phyloP scores from a whole-genome alignment of 2,797 vertebrate species.

The Malurus leucopterus region DNA sequence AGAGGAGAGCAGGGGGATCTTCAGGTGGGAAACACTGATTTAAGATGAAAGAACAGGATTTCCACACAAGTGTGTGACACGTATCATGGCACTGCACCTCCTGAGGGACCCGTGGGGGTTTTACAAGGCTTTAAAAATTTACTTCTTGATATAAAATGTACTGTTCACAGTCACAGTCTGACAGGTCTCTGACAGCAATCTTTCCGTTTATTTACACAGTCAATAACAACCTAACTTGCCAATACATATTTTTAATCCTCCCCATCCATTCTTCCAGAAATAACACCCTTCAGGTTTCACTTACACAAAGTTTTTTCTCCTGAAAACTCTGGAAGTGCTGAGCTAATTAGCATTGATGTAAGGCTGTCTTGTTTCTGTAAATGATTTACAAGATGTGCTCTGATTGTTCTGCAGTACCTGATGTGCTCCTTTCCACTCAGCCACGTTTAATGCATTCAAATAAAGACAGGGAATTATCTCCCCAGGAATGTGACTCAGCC shows the following conservation, averaged over 20 bases:
- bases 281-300: background rate
- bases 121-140: background rate
- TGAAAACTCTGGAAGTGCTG: background rate
- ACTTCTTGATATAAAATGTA: background rate
- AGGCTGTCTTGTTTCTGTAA: background rate
- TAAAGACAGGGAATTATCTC: background rate
- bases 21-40: background rate
- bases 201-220: constrained; percentile 20
- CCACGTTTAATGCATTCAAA: background rate
- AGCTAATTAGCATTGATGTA: background rate
- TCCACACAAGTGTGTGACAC: background rate
- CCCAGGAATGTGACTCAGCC: constrained; percentile 3
- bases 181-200: constrained; percentile 33
- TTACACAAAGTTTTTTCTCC: background rate
- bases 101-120: background rate
- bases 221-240: constrained; percentile 1
- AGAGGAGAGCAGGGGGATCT: background rate
- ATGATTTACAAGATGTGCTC: constrained; percentile 27
- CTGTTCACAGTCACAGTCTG: background rate
- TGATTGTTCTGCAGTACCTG: constrained; percentile 18
- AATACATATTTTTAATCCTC: background rate
- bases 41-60: background rate
- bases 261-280: background rate
- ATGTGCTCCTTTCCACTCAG: background rate
- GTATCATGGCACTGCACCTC: background rate